Base-by-base conservation (phyloP, 2,888 invertebrate genomes). In the Colletes collaris region DNA sequence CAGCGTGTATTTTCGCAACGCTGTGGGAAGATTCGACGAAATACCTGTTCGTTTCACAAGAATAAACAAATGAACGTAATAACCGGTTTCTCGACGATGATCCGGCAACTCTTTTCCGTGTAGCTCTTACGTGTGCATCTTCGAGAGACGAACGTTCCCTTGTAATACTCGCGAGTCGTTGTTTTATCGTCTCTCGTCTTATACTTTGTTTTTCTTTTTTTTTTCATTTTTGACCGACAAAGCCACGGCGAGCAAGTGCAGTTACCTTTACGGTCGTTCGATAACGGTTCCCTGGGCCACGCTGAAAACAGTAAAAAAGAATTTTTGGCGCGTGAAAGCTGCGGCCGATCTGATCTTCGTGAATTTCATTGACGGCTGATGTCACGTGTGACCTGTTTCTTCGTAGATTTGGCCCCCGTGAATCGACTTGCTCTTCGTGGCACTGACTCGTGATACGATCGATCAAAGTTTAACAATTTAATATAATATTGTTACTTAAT, bases 211-310 rank as follows among this genome's bases (percentile, higher is more conserved):
- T 10, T 3, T 16, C 16, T 16, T 16, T 16, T 16, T 16, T 16
- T 2, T 2, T 2, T n/a, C 0, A 58, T 6, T n/a, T 59, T 50
- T 4, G 0, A 13, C n/a, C 13, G 50, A 52, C 49, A 44, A 13
- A 59, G 11, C 8, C 6, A n/a, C 56, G 11, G 13, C 52, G 50
- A 60, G 60, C 37, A 46, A 63, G 27, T 27, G 19, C 44, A 46
- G 63, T 71, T 79, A 59, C n/a, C 19, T 81, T 76, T 16, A 16
- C 16, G 16, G 16, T 16, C 16, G 16, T 16, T 16, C 16, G 16
- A 16, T 16, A 78, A 78, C 78, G 81, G 78, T 71, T 68, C 46
- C n/a, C 37, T 55, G 52, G 10, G 27, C 46, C 53, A 4, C 49
- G 44, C 7, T 19, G 0, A 65, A 11, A 46, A 16, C 13, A 55